Base-by-base conservation (phyloP, 2,888 invertebrate species). In the Platycheirus rosarum region DNA sequence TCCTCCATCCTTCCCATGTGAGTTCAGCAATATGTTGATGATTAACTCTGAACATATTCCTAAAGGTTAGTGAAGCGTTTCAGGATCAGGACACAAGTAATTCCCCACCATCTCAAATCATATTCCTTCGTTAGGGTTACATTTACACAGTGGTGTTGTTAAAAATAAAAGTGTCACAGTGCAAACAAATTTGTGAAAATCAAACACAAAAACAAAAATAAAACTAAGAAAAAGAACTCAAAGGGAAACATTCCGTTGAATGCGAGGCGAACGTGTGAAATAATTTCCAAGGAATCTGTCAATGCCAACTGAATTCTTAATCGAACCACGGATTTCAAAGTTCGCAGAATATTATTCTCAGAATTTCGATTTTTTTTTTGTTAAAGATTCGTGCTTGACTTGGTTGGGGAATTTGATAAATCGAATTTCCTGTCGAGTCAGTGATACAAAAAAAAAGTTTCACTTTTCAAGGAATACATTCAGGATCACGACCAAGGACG, bases 371-470 rank as follows among this genome's bases (percentile, higher is more conserved):
- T 26, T 26, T 13, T 8, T 20, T 37, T 53, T 32, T 11, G 18
- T 40, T 11, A 11, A 4, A 23, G 9, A 11, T 40, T 57, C 14
- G 35, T 23, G n/a, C 40, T 57, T 23, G 40, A 57, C 11, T 57
- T 23, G 23, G 14, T 40, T 14, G 9, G 9, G 37, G 14, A 57
- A 40, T 57, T 57, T 40, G 40, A 57, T 40, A 57, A 57, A 57
- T 57, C 57, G 57, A 57, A 42, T 57, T 57, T 57, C 40, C 57
- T 57, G 23, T 57, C 57, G 26, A 57, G 13, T 40, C 57, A 40
- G 23, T 40, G 57, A 57, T 57, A 57, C 40, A 57, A 57, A 40
- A 55, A 55, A 55, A 35, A 55, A 57, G 57, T 57, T 57, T 57
- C 57, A 57, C 40, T 57, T 57, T 55, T 57, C n/a, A 2, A 14